Evolutionary conservation across 1,140 invertebrate genomes (phyloP).

Genomic region (Protaetia brevitarsis): DNA sequence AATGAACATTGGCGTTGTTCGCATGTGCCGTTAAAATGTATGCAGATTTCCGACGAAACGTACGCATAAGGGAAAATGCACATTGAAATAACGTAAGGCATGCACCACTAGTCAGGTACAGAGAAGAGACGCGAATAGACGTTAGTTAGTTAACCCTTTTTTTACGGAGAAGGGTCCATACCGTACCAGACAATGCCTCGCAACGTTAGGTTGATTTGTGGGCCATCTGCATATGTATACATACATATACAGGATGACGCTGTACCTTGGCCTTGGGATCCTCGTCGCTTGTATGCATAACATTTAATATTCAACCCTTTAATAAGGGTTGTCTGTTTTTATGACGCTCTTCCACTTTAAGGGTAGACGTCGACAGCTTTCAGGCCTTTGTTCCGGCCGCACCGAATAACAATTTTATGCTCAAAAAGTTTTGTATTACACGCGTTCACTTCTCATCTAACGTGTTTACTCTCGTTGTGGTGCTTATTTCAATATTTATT

Average conservation of each 20-base stretch:
- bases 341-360: constrained; percentile 9
- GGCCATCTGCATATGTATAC: constrained; percentile 39
- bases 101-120: constrained; percentile 43
- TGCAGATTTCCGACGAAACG: constrained; percentile 33
- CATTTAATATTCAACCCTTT: constrained; percentile 18
- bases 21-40: constrained; percentile 30
- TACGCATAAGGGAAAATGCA: constrained; percentile 29
- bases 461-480: not conserved
- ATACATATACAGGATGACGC: not conserved
- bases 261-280: constrained; percentile 14
- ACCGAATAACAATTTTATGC: constrained; percentile 2
- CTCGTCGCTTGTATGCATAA: constrained; percentile 11
- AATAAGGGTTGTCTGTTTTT: constrained; percentile 18
- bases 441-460: not conserved
- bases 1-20: constrained; percentile 19
- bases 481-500: constrained; percentile 7
- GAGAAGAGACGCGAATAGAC: constrained; percentile 22
- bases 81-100: constrained; percentile 23
- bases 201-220: constrained; percentile 38
- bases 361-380: constrained; percentile 1
- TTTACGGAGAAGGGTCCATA: not conserved
- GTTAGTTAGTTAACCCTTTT: constrained; percentile 22
- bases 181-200: constrained; percentile 37
- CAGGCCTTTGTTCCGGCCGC: not conserved
- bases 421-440: constrained; percentile 17